Percentiles rank a stretch among this genome's conserved stretches.
Evolutionary conservation across 2,888 invertebrate species (phyloP).

Genomic region (Conistra vaccinii): DNA sequence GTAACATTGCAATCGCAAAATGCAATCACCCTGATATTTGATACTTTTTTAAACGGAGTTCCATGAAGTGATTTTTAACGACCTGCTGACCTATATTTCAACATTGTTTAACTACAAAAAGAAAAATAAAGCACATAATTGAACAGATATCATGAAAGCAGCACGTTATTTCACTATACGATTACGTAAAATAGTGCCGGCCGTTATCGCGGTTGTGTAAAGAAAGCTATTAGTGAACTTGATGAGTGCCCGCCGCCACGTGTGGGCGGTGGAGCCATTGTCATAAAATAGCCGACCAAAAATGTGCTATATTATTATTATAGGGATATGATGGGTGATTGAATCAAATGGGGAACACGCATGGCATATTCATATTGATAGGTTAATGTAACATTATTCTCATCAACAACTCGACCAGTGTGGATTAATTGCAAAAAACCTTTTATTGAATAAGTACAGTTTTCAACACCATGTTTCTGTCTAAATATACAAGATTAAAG

Average conservation of each 20-base stretch:
- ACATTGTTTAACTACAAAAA: background rate
- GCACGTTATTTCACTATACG: constrained; percentile 39
- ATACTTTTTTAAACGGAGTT: background rate
- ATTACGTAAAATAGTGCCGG: constrained; percentile 43
- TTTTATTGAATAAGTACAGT: background rate
- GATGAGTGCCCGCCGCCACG: constrained; percentile 42
- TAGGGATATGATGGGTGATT: constrained; percentile 25
- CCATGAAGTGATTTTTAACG: constrained; percentile 18
- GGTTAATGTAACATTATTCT: constrained; percentile 20
- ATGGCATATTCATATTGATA: constrained; percentile 16
- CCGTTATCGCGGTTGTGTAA: constrained; percentile 53
- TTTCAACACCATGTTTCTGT: background rate
- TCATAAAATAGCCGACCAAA: constrained; percentile 47
- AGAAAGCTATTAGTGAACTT: constrained; percentile 59
- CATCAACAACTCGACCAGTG: background rate
- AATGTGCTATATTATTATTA: constrained; percentile 38
- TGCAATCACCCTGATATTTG: background rate
- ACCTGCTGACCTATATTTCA: constrained; percentile 35
- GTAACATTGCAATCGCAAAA: background rate
- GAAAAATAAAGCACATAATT: constrained; percentile 30
- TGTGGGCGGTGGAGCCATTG: constrained; percentile 41
- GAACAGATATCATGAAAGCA: constrained; percentile 31
- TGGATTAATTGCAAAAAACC: background rate
- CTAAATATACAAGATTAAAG: background rate
- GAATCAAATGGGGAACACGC: constrained; percentile 38